Evolutionary conservation across 2,113 vertebrate genomes (phyloP).

Genomic region (Ursus arctos): DNA sequence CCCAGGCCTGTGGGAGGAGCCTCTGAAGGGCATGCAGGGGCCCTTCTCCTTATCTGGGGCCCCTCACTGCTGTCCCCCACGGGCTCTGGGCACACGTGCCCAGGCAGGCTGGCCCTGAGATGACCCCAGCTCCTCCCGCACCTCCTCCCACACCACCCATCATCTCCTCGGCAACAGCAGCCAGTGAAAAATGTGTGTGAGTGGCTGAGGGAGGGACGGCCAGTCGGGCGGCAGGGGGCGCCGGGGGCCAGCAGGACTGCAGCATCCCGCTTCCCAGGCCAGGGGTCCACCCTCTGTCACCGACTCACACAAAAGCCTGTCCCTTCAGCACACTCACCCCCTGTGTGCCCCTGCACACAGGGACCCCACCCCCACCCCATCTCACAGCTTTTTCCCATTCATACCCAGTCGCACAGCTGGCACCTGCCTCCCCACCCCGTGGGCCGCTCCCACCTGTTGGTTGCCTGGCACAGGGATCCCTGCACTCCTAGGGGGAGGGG

Average conservation of each 20-base stretch:
- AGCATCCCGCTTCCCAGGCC: constrained; percentile 1
- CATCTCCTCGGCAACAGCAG: constrained; percentile 47
- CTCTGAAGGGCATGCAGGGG: neutral
- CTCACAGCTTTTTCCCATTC: neutral
- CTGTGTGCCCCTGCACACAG: neutral
- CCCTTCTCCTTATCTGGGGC: neutral
- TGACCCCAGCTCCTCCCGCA: constrained; percentile 53
- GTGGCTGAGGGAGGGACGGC: constrained; percentile 13
- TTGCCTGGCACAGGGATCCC: neutral
- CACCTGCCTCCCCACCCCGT: neutral
- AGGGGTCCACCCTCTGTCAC: neutral
- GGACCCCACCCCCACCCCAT: neutral
- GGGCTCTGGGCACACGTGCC: constrained; percentile 1
- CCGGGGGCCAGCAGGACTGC: neutral
- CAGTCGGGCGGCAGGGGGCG: constrained; percentile 50
- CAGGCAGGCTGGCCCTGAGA: constrained; percentile 45
- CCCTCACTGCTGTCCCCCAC: neutral
- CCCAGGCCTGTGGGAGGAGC: neutral
- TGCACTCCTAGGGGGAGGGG: neutral
- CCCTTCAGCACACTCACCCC: neutral
- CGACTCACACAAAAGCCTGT: constrained; percentile 42
- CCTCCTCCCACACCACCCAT: neutral
- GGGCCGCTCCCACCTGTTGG: neutral
- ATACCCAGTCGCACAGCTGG: neutral
- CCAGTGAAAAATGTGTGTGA: constrained; percentile 52